Percentiles rank a stretch among this genome's conserved stretches.
Evolutionary conservation across 1,140 invertebrate species (phyloP).

Genomic region (Acyrthosiphon pisum): DNA sequence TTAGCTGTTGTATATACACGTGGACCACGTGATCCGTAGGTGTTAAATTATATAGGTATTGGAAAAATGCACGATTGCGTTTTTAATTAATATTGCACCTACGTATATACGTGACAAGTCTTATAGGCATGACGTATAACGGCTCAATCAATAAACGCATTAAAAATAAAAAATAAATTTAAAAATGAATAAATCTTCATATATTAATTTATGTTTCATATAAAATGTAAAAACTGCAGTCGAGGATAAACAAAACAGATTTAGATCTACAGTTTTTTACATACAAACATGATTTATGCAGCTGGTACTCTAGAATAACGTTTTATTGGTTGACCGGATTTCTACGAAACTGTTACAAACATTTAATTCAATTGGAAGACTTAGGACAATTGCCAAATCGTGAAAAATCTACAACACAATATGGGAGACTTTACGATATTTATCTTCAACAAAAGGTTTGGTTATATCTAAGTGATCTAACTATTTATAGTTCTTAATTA

Average conservation of each 20-base stretch:
- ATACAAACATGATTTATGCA: slow-evolving; percentile 69
- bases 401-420: slow-evolving; percentile 67
- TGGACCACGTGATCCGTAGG: slow-evolving; percentile 24
- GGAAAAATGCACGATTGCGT: background rate
- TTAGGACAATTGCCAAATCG: slow-evolving; percentile 74
- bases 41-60: slow-evolving; percentile 32
- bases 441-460: slow-evolving; percentile 66
- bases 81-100: slow-evolving; percentile 53
- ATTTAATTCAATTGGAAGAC: slow-evolving; percentile 73
- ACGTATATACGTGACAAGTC: background rate
- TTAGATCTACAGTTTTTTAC: slow-evolving; percentile 55
- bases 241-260: background rate
- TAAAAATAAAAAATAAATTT: background rate
- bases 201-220: background rate
- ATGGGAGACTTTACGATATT: slow-evolving; percentile 66
- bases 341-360: slow-evolving; percentile 71
- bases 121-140: background rate
- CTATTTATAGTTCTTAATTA: too few relatives aligned
- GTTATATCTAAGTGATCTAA: background rate
- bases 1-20: background rate
- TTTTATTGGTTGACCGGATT: slow-evolving; percentile 80
- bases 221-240: slow-evolving; percentile 1
- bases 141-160: background rate
- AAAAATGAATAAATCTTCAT: background rate
- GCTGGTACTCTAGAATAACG: slow-evolving; percentile 75